phyloP scores from a whole-genome alignment of 2,888 invertebrate species.

The Esperia sulphurella region DNA sequence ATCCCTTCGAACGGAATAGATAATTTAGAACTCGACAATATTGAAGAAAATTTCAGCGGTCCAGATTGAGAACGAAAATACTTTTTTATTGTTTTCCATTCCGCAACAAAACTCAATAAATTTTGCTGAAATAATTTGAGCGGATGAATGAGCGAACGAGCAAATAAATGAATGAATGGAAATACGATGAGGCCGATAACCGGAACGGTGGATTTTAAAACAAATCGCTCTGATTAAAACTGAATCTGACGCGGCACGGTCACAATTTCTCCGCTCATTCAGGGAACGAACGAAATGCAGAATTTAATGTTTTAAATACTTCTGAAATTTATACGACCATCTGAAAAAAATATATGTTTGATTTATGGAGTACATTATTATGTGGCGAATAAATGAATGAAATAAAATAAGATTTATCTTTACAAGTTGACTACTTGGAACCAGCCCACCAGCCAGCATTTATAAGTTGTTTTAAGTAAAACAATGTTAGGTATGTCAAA shows the following conservation, averaged over 20 bases:
- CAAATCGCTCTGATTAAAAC: slow-evolving; percentile 19
- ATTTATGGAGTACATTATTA: too few species aligned
- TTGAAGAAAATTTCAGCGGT: slow-evolving; percentile 15
- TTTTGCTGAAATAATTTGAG: slow-evolving; percentile 26
- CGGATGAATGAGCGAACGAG: slow-evolving; percentile 18
- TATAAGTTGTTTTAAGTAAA: too few species aligned
- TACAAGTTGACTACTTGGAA: too few species aligned
- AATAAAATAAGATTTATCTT: too few species aligned
- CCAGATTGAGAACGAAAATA: slow-evolving; percentile 18
- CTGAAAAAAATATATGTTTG: too few species aligned
- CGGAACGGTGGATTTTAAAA: slow-evolving; percentile 3
- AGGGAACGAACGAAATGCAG: too few species aligned
- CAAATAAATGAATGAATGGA: slow-evolving; percentile 13
- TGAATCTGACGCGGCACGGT: slow-evolving; percentile 9
- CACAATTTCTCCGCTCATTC: slow-evolving; percentile 10
- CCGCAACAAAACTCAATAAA: slow-evolving; percentile 24
- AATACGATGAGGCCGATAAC: slow-evolving; percentile 7
- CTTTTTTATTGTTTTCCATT: slow-evolving; percentile 20
- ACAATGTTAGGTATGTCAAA: too few species aligned
- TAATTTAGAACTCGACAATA: slow-evolving; percentile 15
- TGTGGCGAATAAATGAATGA: too few species aligned
- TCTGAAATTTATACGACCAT: too few species aligned
- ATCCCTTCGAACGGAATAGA: neutral
- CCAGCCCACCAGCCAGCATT: too few species aligned
- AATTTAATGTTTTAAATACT: too few species aligned